A percentile compares a stretch with the other conserved stretches of the same genome.
Conservation (phyloP, 2,113 vertebrate species). For the Gallinago jamesoni region DNA sequence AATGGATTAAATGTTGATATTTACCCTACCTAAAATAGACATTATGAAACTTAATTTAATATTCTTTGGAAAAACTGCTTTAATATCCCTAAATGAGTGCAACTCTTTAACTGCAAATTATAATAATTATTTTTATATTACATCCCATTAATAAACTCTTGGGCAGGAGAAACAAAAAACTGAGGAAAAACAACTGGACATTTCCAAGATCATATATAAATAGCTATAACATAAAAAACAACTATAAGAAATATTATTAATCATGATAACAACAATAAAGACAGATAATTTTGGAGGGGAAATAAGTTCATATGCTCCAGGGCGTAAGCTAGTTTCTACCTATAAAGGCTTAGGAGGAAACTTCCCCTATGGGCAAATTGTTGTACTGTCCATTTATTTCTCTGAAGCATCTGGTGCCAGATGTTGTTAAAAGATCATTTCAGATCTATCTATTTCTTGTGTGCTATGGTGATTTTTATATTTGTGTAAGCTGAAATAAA, state of each 20-base stretch:
- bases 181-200: background rate
- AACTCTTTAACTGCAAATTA: background rate
- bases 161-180: background rate
- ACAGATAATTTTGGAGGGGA: background rate
- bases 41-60: background rate
- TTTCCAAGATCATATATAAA: background rate
- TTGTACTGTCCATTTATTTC: background rate
- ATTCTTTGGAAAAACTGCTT: background rate
- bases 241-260: background rate
- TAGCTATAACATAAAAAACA: background rate
- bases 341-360: background rate
- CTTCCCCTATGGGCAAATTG: background rate
- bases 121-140: background rate
- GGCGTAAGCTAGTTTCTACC: background rate
- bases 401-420: background rate
- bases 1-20: background rate
- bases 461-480: background rate
- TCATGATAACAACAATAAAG: background rate
- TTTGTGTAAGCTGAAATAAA: conserved; percentile 43
- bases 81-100: background rate
- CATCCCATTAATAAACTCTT: background rate
- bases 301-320: background rate
- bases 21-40: background rate
- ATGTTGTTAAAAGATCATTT: background rate
- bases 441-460: background rate